Evolutionary conservation across 2,113 vertebrate species (phyloP).

Genomic region (Uropsilus gracilis): DNA sequence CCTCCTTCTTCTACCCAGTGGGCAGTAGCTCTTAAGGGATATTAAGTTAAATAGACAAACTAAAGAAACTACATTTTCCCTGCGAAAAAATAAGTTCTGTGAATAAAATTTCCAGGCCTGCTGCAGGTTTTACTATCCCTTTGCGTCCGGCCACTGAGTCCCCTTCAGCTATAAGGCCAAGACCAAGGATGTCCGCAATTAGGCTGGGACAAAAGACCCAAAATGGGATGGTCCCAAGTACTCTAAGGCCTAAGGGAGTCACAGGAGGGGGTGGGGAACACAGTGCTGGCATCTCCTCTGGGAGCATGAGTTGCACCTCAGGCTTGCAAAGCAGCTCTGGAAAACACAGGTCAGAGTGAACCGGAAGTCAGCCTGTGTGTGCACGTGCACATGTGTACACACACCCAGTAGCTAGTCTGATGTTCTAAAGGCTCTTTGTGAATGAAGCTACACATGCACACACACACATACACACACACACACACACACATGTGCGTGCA

Average conservation of each 20-base stretch:
- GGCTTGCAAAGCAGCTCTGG: neutral
- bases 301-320: neutral
- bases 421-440: neutral
- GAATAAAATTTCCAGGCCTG: constrained; percentile 45
- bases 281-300: neutral
- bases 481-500: too few species aligned
- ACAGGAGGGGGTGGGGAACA: neutral
- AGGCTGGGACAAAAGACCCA: neutral
- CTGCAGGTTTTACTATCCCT: neutral
- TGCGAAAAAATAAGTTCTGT: constrained; percentile 55
- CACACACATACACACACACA: too few species aligned
- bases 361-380: neutral
- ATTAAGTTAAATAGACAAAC: constrained; percentile 72
- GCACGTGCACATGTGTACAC: rapidly evolving
- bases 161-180: neutral
- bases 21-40: constrained; percentile 50
- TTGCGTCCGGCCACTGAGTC: neutral
- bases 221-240: neutral
- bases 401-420: neutral
- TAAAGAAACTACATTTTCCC: constrained; percentile 67
- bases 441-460: neutral
- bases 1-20: constrained; percentile 56
- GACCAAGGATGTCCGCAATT: neutral
- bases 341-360: neutral
- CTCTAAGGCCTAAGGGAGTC: neutral